Conservation (phyloP, 1,140 invertebrate genomes). For the Drepana arcuata region DNA sequence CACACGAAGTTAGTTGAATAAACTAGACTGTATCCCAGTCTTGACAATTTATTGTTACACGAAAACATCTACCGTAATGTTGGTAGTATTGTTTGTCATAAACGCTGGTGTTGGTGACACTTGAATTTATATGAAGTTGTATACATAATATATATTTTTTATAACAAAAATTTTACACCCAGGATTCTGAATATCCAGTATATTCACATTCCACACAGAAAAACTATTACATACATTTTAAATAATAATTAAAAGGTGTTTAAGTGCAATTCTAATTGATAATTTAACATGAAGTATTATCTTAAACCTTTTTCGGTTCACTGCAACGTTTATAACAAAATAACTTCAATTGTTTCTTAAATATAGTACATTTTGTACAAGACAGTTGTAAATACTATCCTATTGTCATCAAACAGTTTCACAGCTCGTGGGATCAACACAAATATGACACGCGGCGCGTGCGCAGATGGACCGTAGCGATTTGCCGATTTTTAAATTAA, state of each 20-base stretch:
- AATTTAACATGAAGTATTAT: too few species aligned
- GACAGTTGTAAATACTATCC: conserved; percentile 34
- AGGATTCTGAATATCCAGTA: background rate
- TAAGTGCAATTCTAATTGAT: background rate
- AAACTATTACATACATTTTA: background rate
- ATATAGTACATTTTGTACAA: conserved; percentile 42
- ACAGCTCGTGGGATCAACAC: conserved; percentile 20
- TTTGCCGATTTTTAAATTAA: conserved; percentile 28
- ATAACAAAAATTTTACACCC: background rate
- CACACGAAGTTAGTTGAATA: conserved; percentile 11
- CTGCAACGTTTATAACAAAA: conserved; percentile 31
- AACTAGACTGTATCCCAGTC: conserved; percentile 11
- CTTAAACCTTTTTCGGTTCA: too few species aligned
- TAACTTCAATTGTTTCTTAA: conserved; percentile 25
- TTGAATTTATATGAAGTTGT: background rate
- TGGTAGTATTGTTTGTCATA: conserved; percentile 2
- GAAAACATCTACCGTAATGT: conserved; percentile 6
- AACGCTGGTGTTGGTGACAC: conserved; percentile 4
- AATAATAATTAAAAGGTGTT: background rate
- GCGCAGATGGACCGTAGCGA: conserved; percentile 16
- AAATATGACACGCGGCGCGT: background rate
- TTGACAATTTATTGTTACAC: conserved; percentile 9
- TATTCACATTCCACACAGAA: background rate
- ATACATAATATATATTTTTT: too few species aligned
- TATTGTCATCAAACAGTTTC: conserved; percentile 34